Percentiles rank a stretch among this genome's conserved stretches.
Conservation (phyloP, 1,140 invertebrate genomes). For the Drosophila takahashii region DNA sequence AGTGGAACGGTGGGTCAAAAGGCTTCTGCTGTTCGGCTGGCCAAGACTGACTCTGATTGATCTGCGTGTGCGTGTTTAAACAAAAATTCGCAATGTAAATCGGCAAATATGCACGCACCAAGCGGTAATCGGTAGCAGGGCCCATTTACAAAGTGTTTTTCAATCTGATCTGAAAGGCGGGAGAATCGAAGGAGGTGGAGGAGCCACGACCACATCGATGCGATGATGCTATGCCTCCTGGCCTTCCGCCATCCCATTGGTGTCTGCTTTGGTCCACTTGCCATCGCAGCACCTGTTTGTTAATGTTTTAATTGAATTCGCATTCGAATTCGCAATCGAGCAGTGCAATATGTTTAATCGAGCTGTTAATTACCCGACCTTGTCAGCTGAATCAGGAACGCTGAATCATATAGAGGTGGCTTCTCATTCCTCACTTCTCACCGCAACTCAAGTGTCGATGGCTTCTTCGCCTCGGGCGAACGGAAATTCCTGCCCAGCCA, state of each 20-base stretch:
- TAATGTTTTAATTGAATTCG: slow-evolving; percentile 62
- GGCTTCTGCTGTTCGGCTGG: neutral
- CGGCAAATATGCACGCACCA: slow-evolving; percentile 51
- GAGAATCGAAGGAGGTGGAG: neutral
- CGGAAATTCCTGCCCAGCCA: slow-evolving; percentile 6
- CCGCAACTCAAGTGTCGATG: neutral
- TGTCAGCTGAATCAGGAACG: slow-evolving; percentile 20
- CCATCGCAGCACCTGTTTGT: slow-evolving; percentile 51
- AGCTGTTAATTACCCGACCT: slow-evolving; percentile 56
- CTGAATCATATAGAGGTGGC: neutral
- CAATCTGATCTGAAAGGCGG: neutral
- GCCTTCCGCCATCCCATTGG: neutral
- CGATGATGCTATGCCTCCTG: slow-evolving; percentile 3
- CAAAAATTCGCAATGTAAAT: slow-evolving; percentile 72
- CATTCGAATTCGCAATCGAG: slow-evolving; percentile 52
- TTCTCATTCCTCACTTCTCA: no score
- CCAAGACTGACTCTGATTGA: slow-evolving; percentile 46
- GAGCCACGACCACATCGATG: slow-evolving; percentile 4
- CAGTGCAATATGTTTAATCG: slow-evolving; percentile 52
- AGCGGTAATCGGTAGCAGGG: neutral
- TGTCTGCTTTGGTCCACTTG: slow-evolving; percentile 1
- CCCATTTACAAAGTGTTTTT: slow-evolving; percentile 58
- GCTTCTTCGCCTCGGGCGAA: neutral
- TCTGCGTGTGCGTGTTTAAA: slow-evolving; percentile 66
- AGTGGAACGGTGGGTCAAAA: neutral